Base-by-base conservation (phyloP, 2,797 vertebrate genomes). In the Schizopygopsis malacanthus region DNA sequence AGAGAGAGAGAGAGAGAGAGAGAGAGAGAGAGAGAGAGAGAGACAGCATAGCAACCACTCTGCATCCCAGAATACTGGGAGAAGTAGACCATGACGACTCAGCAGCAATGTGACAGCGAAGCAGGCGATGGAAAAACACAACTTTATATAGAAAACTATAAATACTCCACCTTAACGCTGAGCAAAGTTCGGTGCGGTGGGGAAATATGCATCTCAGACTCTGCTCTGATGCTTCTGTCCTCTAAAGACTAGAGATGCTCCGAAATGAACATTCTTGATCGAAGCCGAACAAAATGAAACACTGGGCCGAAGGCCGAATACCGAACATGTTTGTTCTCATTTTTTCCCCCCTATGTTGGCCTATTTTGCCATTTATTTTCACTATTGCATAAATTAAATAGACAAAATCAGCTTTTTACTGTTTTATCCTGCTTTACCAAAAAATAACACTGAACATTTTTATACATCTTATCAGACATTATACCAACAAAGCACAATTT, bases 81-180 rank as follows among this genome's bases (percentile, higher is more conserved):
- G 71, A 85, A 82, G 70, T 73, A 67, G 39, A 79, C 84, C 79
- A 82, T 59, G 77, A 87, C 52, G 79, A 73, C 82, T 71, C 39
- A 10, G 85, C 86, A 86, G 65, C 79, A 41, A 41, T 50, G 81
- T 79, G 33, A 70, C 77, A 73, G 78, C 6, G 22, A 82, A 82
- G 75, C 16, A 45, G 56, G 47, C 71, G 65, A 79, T 39, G 72
- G 79, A 79, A 72, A 85, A 81, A 81, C 83, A 89, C 83, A 81
- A 87, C 76, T 86, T 87, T 88, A 82, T 73, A 90, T 81, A 88
- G 78, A 67, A 33, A 85, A 83, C 83, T 88, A 88, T 84, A 90
- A 90, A 90, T 89, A 82, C 85, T 69, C 33, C 80, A 69, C 73
- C 80, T 84, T 79, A 86, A 83, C 43, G 86, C 82, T 70, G 50